These are phyloP conservation scores for Cyrtonyx montezumae DNA, from an alignment of 2,113 vertebrate species.

Conservation along the genomic window DNA sequence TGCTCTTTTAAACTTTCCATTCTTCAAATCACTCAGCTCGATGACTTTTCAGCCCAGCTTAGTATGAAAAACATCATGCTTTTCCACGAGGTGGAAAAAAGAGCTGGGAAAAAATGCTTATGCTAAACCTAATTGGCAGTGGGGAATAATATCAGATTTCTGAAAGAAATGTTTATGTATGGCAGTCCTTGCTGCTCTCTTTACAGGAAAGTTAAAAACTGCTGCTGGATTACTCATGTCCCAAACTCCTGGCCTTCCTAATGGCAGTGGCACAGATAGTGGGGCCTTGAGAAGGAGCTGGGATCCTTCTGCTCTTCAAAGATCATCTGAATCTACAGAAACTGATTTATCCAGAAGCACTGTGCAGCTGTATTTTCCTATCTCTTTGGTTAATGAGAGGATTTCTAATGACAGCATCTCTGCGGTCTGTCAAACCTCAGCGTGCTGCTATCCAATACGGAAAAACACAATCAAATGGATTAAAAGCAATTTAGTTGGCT, in stretches of 20 bases:
- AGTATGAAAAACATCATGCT: constrained; percentile 15
- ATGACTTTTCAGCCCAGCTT: neutral
- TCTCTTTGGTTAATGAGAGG: neutral
- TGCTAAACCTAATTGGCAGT: constrained; percentile 16
- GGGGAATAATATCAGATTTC: constrained; percentile 9
- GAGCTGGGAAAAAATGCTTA: neutral
- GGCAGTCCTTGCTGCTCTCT: neutral
- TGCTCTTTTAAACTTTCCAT: neutral
- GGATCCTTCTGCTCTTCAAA: neutral
- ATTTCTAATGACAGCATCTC: neutral
- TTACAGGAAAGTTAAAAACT: neutral
- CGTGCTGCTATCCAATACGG: neutral
- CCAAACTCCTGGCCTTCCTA: neutral
- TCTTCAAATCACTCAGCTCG: neutral
- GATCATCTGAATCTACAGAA: neutral
- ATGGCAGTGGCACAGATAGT: rapidly evolving
- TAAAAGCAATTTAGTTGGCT: neutral
- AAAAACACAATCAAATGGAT: neutral
- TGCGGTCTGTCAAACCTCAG: neutral
- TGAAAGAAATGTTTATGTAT: neutral
- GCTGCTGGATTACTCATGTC: neutral
- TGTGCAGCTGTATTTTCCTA: rapidly evolving
- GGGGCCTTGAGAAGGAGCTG: neutral
- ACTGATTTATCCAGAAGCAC: neutral
- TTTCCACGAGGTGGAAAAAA: neutral